Base-by-base conservation (phyloP, 2,797 vertebrate species). In the Denticeps clupeoides region DNA sequence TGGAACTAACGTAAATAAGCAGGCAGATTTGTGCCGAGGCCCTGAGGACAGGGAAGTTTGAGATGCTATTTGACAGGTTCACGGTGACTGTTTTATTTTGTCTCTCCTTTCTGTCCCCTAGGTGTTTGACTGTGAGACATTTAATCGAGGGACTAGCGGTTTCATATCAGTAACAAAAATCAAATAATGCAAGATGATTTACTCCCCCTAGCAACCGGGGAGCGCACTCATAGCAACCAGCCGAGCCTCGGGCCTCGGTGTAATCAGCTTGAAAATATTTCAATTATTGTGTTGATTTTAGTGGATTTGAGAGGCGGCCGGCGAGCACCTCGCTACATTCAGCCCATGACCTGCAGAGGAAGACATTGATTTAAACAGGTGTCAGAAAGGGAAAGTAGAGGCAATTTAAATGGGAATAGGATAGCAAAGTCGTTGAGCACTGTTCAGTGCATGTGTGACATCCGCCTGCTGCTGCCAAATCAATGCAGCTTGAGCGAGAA, bases 281-380 rank as follows among this genome's bases (percentile, higher is more conserved):
- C 95, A 99, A 99, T 99, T 99, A 98, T 97, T 97, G 93, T 99
- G 95, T 98, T 99, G 95, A 99, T 99, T 99, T 97, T 98, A 97
- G 95, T 92, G 93, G 93, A 99, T 99, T 97, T 96, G 91, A 99
- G 92, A 94, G 89, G 90, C 88, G 85, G 87, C 86, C 82, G 85
- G 85, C 81, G 88, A 85, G 89, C 82, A 88, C 86, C 87, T 81
- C 82, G 78, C 87, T 89, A 88, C 90, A 95, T 89, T 93, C 89
- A 89, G 87, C 89, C 89, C 83, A 84, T 90, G 90, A 97, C 93
- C 93, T 89, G 88, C 88, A 90, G 89, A 93, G 92, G 93, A 97
- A 95, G 87, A 91, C 95, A 97, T 97, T 97, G 93, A 99, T 99
- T 99, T 99, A 97, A 97, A 97, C 93, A 97, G 91, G 95, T 97